Evolutionary conservation across 2,888 invertebrate genomes (phyloP), one percentile per base, ranked within the genome.

Genomic region (Amblyjoppa proteus): DNA sequence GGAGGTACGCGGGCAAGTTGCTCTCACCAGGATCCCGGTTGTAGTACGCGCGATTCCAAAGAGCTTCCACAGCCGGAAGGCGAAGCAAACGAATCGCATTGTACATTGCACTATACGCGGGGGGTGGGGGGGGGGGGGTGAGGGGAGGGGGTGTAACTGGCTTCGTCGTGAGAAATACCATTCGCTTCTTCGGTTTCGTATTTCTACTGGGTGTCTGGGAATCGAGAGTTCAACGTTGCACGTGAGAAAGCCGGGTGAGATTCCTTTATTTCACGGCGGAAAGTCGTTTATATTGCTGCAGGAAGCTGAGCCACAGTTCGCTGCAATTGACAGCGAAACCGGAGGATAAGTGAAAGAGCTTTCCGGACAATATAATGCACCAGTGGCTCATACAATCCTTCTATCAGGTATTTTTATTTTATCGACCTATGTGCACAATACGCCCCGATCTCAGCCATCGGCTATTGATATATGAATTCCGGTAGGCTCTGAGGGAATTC

Each of bases 111-210:
- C 79, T 71, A 61, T 69, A 70, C 34, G 49, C 4, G 25, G 79
- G 58, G 13, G 0, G 3, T 3, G 13, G 3, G 45, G 45, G 2
- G 9, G 7, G 7, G 9, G 41, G 0, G 41, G 11, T 9, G 11
- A 9, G 9, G 41, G 41, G 41, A 9, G 9, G 41, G 9, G 28
- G 70, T 41, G 66, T 68, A 76, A 76, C 79, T 61, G 49, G 79
- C 70, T 70, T 25, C 11, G 45, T 79, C 61, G 69, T 51, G 70
- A 70, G 70, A 79, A 61, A 79, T 79, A 34, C 70, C 79, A 70
- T 70, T 71, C 79, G 70, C 70, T 58, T 25, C 28, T 28, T 11
- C 25, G 58, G 58, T 49, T 79, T 61, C 79, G 61, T 70, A 49
- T 71, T 79, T 79, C 70, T 53, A 16, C 45, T 25, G 31, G 49